Evolutionary conservation across 2,888 invertebrate genomes (phyloP).

Genomic region (Oligia strigilis): DNA sequence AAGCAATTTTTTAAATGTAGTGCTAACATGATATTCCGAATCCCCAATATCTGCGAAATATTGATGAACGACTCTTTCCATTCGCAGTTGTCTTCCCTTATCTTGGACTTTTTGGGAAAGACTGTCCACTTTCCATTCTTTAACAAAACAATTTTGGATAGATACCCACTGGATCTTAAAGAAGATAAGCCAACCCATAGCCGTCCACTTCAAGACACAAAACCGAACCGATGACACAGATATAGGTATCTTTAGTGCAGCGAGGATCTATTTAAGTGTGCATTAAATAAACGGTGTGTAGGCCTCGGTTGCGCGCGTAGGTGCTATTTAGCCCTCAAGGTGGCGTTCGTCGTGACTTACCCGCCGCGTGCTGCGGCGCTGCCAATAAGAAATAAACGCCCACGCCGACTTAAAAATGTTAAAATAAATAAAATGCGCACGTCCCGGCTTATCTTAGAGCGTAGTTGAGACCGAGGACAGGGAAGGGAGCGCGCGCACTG

Average conservation of each 20-base stretch:
- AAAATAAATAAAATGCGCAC: conserved; percentile 91
- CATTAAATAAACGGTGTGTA: conserved; percentile 76
- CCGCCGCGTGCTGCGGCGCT: conserved; percentile 76
- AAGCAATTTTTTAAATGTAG: too few species aligned
- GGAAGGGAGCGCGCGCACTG: conserved; percentile 78
- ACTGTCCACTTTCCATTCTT: background rate
- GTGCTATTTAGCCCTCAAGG: conserved; percentile 90
- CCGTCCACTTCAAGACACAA: conserved; percentile 4
- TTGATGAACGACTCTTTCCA: background rate
- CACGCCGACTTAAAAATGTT: conserved; percentile 86
- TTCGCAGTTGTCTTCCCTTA: background rate
- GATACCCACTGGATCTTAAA: conserved; percentile 19
- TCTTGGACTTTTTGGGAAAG: background rate
- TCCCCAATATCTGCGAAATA: background rate
- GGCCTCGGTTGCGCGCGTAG: conserved; percentile 74
- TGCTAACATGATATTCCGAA: background rate
- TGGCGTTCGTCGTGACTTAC: conserved; percentile 89
- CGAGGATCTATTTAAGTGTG: conserved; percentile 72
- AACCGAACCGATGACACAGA: conserved; percentile 43
- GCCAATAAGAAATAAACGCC: conserved; percentile 80
- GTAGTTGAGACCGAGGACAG: conserved; percentile 80
- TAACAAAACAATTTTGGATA: conserved; percentile 12
- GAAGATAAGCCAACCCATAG: conserved; percentile 20
- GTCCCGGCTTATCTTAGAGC: conserved; percentile 87
- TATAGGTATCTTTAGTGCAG: conserved; percentile 49